Evolutionary conservation across 2,888 invertebrate genomes (phyloP).

Genomic region (Rambutsinella grinnellia): DNA sequence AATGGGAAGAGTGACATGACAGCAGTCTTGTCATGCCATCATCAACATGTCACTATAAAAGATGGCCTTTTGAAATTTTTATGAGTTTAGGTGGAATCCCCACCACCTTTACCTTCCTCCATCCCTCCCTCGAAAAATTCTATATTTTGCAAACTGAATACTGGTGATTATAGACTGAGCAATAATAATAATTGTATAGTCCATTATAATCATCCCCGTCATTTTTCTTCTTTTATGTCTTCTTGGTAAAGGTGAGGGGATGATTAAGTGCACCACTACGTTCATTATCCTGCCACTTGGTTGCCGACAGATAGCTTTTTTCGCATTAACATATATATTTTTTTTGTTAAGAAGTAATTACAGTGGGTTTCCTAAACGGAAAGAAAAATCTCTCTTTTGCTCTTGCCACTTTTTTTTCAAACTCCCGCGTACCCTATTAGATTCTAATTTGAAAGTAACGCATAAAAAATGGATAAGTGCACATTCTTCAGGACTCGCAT

Average conservation of each 20-base stretch:
- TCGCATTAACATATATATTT: background rate
- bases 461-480: background rate
- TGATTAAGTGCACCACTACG: background rate
- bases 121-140: conserved; percentile 5
- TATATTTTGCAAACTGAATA: background rate
- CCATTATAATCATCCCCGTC: background rate
- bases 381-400: background rate
- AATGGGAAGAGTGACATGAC: conserved; percentile 31
- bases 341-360: background rate
- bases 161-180: background rate
- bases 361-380: background rate
- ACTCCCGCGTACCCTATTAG: background rate
- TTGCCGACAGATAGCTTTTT: background rate
- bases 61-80: conserved; percentile 49
- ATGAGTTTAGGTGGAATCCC: conserved; percentile 35
- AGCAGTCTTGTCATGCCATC: conserved; percentile 18
- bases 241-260: background rate
- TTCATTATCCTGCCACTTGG: background rate
- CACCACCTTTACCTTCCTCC: conserved; percentile 44
- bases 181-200: background rate
- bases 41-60: background rate
- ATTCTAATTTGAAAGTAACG: background rate
- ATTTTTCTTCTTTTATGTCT: background rate
- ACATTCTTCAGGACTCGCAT: background rate
- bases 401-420: background rate